Evolutionary conservation across 1,140 invertebrate genomes (phyloP), one percentile per base, ranked within the genome.

Genomic region (Condylostylus longicornis): DNA sequence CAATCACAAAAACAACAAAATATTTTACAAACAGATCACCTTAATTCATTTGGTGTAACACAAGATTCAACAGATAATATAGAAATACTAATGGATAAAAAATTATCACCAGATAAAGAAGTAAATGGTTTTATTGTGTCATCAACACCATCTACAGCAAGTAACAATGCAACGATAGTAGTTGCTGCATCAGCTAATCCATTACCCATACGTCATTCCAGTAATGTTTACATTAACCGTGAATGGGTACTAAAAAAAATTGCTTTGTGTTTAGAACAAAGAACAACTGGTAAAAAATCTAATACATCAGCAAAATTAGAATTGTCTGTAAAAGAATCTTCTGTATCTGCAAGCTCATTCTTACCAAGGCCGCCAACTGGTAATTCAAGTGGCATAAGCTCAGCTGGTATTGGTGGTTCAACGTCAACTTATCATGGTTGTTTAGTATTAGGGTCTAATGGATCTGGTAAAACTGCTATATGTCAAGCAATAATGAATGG

Each of bases 181-280:
- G 34, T 23, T 18, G 17, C 28, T 42, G 48, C 6, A 41, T 47
- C 7, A 49, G 41, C 43, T 7, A 7, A 25, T 25, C n/a, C 7
- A 25, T 8, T 25, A 7, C 23, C 23, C 23, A n/a, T n/a, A 25
- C 23, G n/a, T 14, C 9, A 20, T 13, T 47, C 49, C n/a, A n/a
- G n/a, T n/a, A n/a, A n/a, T 4, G 54, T 61, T 5, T 56, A 55
- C 29, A 58, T 61, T 22, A 54, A 61, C 30, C 72, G 91, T 12
- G 89, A 95, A 62, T 96, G 90, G 91, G 86, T 84, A 2, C 90
- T 95, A 48, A 80, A 84, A 53, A 95, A 95, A 62, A 70, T 96
- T n/a, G 77, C 78, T 2, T 80, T 93, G 46, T 90, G 84, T 43
- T 53, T 96, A 43, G 88, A 94, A 47, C 80, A 85, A 51, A 59